These are phyloP conservation scores for Drosophila pullipes DNA, from an alignment of 2,888 invertebrate genomes.

Conservation along the genomic window DNA sequence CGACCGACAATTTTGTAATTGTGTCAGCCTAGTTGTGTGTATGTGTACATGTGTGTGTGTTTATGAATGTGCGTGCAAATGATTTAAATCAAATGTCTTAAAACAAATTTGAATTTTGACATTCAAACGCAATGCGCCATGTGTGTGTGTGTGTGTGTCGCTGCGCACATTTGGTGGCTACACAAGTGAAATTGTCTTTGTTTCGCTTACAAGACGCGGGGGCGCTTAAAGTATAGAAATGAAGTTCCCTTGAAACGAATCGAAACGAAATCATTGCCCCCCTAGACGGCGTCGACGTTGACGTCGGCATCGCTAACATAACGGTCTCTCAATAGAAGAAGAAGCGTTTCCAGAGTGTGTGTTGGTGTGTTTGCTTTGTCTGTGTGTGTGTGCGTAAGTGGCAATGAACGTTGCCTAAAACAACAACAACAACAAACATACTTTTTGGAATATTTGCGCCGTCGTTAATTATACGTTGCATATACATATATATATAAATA, in stretches of 20 bases:
- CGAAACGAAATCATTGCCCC: slow-evolving; percentile 42
- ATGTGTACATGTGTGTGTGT: slow-evolving; percentile 6
- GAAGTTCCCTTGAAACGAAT: slow-evolving; percentile 70
- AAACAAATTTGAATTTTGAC: slow-evolving; percentile 52
- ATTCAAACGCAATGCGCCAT: slow-evolving; percentile 57
- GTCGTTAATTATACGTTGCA: slow-evolving; percentile 49
- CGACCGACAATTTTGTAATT: slow-evolving; percentile 70
- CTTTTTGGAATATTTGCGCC: slow-evolving; percentile 58
- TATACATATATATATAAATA: slow-evolving; percentile 8
- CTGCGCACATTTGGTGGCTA: slow-evolving; percentile 42
- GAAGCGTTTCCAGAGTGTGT: slow-evolving; percentile 33
- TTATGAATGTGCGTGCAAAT: slow-evolving; percentile 47
- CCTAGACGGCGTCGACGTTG: slow-evolving; percentile 17
- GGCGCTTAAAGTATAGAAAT: slow-evolving; percentile 62
- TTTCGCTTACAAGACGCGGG: slow-evolving; percentile 51
- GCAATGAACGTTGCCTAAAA: slow-evolving; percentile 59
- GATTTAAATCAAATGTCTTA: slow-evolving; percentile 65
- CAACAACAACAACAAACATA: slow-evolving; percentile 45
- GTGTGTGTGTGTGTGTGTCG: slow-evolving; percentile 21
- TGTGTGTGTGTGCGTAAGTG: slow-evolving; percentile 37
- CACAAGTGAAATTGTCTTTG: slow-evolving; percentile 79
- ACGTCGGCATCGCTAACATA: slow-evolving; percentile 39
- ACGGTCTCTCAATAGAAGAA: slow-evolving; percentile 40
- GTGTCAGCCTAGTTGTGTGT: slow-evolving; percentile 60
- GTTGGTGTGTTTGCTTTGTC: slow-evolving; percentile 28